Conservation (phyloP, 1,140 invertebrate species). For the Gryon sp. region DNA sequence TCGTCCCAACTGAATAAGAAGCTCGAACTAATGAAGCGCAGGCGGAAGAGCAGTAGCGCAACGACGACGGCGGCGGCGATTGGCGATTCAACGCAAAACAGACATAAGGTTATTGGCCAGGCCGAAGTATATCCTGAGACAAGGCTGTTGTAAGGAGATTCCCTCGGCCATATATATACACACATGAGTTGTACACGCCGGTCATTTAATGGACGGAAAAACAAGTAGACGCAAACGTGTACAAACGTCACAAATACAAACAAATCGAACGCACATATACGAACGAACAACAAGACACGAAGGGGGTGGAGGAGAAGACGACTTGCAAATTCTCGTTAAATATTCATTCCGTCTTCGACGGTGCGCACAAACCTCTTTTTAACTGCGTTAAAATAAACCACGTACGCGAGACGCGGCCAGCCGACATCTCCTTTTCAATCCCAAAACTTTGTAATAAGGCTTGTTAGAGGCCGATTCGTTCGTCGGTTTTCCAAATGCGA, state of each 20-base stretch:
- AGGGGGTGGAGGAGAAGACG: too few species aligned
- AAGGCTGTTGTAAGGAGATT: constrained; percentile 50
- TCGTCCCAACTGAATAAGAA: constrained; percentile 40
- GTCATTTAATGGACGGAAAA: constrained; percentile 40
- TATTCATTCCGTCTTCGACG: constrained; percentile 34
- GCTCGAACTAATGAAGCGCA: constrained; percentile 52
- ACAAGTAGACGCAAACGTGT: constrained; percentile 32
- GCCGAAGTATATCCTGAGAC: constrained; percentile 31
- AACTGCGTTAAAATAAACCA: constrained; percentile 43
- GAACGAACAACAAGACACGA: too few species aligned
- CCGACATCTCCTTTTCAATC: neutral
- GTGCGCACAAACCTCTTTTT: constrained; percentile 42
- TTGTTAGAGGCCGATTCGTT: constrained; percentile 32
- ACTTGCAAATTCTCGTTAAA: constrained; percentile 47
- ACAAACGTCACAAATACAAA: too few species aligned
- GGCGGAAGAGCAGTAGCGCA: constrained; percentile 39
- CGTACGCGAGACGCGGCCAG: constrained; percentile 4
- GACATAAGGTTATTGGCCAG: constrained; percentile 54
- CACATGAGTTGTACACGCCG: constrained; percentile 1
- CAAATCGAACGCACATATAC: too few species aligned
- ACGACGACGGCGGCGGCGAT: constrained; percentile 28
- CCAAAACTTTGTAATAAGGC: constrained; percentile 34
- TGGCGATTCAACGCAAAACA: constrained; percentile 51
- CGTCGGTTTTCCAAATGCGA: constrained; percentile 7
- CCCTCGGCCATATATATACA: constrained; percentile 46